Percentiles rank a stretch among this genome's conserved stretches.
Conservation (phyloP, 2,888 invertebrate species). For the Dendrolimus pini region DNA sequence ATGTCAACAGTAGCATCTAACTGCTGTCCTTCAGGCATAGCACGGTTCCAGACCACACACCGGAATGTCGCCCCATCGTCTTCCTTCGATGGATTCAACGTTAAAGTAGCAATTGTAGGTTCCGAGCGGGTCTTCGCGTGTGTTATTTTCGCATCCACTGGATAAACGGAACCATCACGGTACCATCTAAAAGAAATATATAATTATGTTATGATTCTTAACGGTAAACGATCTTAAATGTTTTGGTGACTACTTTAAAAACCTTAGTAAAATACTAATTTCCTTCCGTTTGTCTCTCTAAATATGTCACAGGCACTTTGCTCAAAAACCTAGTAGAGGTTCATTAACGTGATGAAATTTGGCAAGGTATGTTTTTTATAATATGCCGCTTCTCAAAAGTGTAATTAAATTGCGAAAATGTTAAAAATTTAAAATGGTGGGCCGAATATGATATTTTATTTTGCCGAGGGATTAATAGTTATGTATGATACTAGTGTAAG, state of each 20-base stretch:
- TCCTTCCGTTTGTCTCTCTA: too few species aligned
- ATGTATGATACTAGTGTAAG: too few species aligned
- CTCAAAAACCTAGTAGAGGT: too few species aligned
- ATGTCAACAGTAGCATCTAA: slow-evolving; percentile 87
- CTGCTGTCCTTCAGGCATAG: slow-evolving; percentile 88
- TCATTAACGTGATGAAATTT: too few species aligned
- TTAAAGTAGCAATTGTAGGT: slow-evolving; percentile 85
- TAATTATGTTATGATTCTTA: background rate
- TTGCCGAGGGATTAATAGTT: too few species aligned
- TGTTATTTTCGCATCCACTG: slow-evolving; percentile 81
- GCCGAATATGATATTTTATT: too few species aligned
- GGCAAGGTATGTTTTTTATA: background rate
- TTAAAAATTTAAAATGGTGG: too few species aligned
- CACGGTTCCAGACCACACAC: slow-evolving; percentile 93
- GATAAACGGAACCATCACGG: slow-evolving; percentile 84
- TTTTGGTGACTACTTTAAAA: too few species aligned
- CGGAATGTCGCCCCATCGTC: slow-evolving; percentile 90
- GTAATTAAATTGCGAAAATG: background rate
- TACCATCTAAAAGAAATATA: slow-evolving; percentile 77
- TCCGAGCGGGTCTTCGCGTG: slow-evolving; percentile 85
- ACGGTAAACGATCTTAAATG: too few species aligned
- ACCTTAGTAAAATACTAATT: too few species aligned
- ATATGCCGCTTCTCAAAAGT: background rate
- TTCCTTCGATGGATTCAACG: slow-evolving; percentile 86
- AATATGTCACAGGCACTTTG: too few species aligned